Percentiles rank a stretch among this genome's conserved stretches.
Conservation (phyloP, 2,113 vertebrate genomes). For the Miniopterus natalensis region DNA sequence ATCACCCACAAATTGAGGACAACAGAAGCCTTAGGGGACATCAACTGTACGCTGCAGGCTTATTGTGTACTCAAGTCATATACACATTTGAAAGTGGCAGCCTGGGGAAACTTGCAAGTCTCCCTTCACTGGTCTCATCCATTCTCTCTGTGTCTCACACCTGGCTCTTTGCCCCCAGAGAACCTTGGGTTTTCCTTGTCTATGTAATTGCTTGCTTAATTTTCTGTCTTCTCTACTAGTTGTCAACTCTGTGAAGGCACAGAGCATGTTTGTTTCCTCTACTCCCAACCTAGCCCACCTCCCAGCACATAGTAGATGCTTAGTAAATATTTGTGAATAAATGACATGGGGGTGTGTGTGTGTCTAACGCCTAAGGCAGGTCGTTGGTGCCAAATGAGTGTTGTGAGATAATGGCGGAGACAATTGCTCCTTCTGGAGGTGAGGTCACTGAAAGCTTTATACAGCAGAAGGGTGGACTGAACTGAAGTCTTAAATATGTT, state of each 20-base stretch:
- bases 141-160: neutral
- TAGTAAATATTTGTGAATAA: slow-evolving; percentile 45
- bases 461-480: neutral
- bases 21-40: neutral
- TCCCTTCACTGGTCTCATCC: neutral
- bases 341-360: neutral
- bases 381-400: neutral
- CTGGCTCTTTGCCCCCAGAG: neutral
- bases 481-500: neutral
- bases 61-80: neutral
- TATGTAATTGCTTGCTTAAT: neutral
- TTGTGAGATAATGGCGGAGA: neutral
- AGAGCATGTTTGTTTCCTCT: neutral
- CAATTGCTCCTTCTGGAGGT: neutral
- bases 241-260: neutral
- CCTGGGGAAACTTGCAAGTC: neutral
- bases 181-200: neutral
- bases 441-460: neutral
- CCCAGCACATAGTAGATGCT: neutral
- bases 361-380: neutral
- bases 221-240: slow-evolving; percentile 35
- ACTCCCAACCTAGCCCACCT: neutral
- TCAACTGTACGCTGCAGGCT: neutral
- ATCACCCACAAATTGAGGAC: slow-evolving; percentile 20
- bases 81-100: slow-evolving; percentile 26